Percentiles rank a stretch among this genome's conserved stretches.
Evolutionary conservation across 1,140 invertebrate species (phyloP).

Genomic region (Trigoniulus corallinus): DNA sequence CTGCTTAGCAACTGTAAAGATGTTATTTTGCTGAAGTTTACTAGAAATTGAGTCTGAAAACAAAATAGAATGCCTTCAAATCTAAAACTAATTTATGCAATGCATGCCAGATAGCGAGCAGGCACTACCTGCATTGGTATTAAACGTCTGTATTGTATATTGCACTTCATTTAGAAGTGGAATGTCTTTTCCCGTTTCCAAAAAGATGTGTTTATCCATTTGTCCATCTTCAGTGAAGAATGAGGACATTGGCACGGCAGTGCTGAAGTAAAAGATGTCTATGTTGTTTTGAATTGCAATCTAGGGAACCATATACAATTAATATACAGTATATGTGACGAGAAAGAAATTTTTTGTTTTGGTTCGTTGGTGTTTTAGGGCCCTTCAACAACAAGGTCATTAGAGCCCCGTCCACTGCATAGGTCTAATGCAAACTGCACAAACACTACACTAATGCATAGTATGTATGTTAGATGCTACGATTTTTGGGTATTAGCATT

Average conservation of each 20-base stretch:
- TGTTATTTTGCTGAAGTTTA: slow-evolving; percentile 90
- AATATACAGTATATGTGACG: too few relatives aligned
- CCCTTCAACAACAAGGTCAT: too few relatives aligned
- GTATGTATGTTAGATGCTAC: too few relatives aligned
- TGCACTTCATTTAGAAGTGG: slow-evolving; percentile 95
- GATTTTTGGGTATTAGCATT: too few relatives aligned
- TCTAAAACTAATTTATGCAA: too few relatives aligned
- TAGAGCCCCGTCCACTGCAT: too few relatives aligned
- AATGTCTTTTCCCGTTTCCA: slow-evolving; percentile 98
- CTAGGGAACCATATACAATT: slow-evolving; percentile 33
- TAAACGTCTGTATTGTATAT: slow-evolving; percentile 48
- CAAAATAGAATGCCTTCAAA: too few relatives aligned
- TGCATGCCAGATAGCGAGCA: too few relatives aligned
- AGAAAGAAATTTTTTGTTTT: too few relatives aligned
- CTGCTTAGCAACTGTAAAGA: slow-evolving; percentile 96
- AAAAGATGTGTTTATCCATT: slow-evolving; percentile 92
- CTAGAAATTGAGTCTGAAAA: slow-evolving; percentile 67
- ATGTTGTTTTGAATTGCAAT: slow-evolving; percentile 98
- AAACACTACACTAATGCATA: too few relatives aligned
- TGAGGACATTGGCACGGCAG: slow-evolving; percentile 78
- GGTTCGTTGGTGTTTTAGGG: too few relatives aligned
- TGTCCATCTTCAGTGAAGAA: slow-evolving; percentile 93
- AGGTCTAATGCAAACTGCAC: too few relatives aligned
- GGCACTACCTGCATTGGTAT: slow-evolving; percentile 36
- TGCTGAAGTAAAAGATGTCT: slow-evolving; percentile 96